Percentiles rank a stretch among this genome's conserved stretches.
Conservation (phyloP, 64 coral and sea anemone genomes). For the Stylophora pistillata region DNA sequence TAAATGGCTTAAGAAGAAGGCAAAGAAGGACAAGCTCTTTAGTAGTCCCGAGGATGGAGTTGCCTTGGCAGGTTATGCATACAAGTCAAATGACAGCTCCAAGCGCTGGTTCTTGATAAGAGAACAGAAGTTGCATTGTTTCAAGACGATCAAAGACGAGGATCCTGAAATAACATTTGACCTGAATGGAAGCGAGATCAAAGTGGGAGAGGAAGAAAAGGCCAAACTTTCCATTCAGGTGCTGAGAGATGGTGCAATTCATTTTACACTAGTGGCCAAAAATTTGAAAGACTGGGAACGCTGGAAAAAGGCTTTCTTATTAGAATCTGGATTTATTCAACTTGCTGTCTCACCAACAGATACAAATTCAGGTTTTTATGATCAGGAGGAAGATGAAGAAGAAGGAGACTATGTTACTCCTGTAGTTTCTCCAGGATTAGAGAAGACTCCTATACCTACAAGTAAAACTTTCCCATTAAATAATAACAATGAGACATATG, state of each 20-base stretch:
- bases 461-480: neutral
- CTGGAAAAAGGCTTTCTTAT: conserved; percentile 80
- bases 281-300: conserved; percentile 80
- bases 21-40: conserved; percentile 64
- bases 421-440: conserved; percentile 55
- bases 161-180: conserved; percentile 80
- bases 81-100: conserved; percentile 51
- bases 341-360: conserved; percentile 59
- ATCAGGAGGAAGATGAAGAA: conserved; percentile 82
- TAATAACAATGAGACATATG: neutral
- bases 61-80: conserved; percentile 78
- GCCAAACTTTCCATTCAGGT: conserved; percentile 72
- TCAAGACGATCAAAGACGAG: conserved; percentile 83
- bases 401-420: conserved; percentile 81
- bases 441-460: neutral
- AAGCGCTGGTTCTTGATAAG: conserved; percentile 95
- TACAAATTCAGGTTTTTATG: conserved; percentile 73
- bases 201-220: conserved; percentile 66
- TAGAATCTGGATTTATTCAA: conserved; percentile 84
- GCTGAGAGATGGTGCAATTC: conserved; percentile 66
- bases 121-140: conserved; percentile 81
- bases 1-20: conserved; percentile 91
- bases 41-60: conserved; percentile 84
- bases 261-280: conserved; percentile 71
- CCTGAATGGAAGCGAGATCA: conserved; percentile 73